A percentile compares a stretch with the other conserved stretches of the same genome.
These are phyloP conservation scores for Drosophila tristis DNA, from an alignment of 1,140 invertebrate species.

Conservation along the genomic window DNA sequence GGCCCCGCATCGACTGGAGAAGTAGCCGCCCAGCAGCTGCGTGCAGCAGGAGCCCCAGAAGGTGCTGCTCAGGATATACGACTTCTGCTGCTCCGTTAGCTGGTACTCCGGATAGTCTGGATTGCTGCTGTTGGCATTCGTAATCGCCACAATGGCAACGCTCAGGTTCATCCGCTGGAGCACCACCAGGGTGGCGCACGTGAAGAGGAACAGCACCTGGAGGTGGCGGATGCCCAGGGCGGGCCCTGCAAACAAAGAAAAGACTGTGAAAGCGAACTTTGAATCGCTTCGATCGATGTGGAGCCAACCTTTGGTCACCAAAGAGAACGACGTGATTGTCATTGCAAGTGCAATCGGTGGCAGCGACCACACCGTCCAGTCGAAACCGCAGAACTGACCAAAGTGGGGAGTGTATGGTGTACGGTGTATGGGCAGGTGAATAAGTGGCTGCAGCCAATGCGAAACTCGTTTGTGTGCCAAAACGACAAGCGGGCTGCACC, in stretches of 20 bases:
- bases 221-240: conserved; percentile 84
- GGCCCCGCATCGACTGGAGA: conserved; percentile 88
- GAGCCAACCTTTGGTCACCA: conserved; percentile 43
- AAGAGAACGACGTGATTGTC: conserved; percentile 36
- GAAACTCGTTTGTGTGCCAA: conserved; percentile 41
- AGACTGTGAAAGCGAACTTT: conserved; percentile 19
- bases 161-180: conserved; percentile 84
- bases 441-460: conserved; percentile 14
- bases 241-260: conserved; percentile 20
- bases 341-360: conserved; percentile 15
- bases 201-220: conserved; percentile 87
- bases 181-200: conserved; percentile 86
- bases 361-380: conserved; percentile 8
- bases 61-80: conserved; percentile 87
- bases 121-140: conserved; percentile 72
- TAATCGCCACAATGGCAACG: conserved; percentile 79
- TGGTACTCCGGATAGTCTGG: conserved; percentile 68
- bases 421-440: not conserved
- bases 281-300: too few species aligned
- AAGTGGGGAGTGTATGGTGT: not conserved
- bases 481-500: conserved; percentile 10
- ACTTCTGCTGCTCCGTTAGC: conserved; percentile 85
- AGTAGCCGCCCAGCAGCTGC: conserved; percentile 88
- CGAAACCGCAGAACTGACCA: conserved; percentile 24
- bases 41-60: conserved; percentile 87